Percentiles rank a stretch among this genome's conserved stretches.
Conservation (phyloP, 1,140 invertebrate species). For the Hypsibius dujardini region DNA sequence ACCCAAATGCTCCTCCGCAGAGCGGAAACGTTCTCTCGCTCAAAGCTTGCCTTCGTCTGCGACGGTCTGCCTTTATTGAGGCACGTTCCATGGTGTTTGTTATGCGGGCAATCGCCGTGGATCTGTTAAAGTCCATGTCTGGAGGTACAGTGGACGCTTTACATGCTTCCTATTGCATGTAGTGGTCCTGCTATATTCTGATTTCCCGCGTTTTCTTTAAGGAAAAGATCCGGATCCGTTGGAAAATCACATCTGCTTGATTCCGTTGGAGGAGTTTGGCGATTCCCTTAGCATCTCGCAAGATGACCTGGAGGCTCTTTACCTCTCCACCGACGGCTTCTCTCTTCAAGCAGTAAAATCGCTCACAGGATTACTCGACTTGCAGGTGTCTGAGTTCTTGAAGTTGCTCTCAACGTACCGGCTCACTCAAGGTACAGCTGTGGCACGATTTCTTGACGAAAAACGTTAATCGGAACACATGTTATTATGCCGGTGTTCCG, state of each 20-base stretch:
- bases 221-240: neutral
- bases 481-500: too few species aligned
- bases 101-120: neutral
- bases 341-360: slow-evolving; percentile 9
- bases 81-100: slow-evolving; percentile 7
- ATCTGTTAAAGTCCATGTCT: neutral
- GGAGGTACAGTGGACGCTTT: neutral
- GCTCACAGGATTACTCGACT: slow-evolving; percentile 8
- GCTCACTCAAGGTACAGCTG: neutral
- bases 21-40: neutral
- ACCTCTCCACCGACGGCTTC: slow-evolving; percentile 10
- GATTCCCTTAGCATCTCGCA: slow-evolving; percentile 1
- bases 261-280: slow-evolving; percentile 12
- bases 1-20: neutral
- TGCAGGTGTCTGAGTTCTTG: neutral
- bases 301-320: neutral
- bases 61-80: neutral
- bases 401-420: slow-evolving; percentile 13
- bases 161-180: neutral
- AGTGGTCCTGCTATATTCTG: too few species aligned
- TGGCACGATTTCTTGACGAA: too few species aligned
- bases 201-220: neutral
- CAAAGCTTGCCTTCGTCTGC: neutral
- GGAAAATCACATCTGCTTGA: slow-evolving; percentile 7
- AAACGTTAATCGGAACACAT: too few species aligned